Evolutionary conservation across 2,797 vertebrate genomes (phyloP), one percentile per base, ranked within the genome.

Genomic region (Oophaga sylvatica): DNA sequence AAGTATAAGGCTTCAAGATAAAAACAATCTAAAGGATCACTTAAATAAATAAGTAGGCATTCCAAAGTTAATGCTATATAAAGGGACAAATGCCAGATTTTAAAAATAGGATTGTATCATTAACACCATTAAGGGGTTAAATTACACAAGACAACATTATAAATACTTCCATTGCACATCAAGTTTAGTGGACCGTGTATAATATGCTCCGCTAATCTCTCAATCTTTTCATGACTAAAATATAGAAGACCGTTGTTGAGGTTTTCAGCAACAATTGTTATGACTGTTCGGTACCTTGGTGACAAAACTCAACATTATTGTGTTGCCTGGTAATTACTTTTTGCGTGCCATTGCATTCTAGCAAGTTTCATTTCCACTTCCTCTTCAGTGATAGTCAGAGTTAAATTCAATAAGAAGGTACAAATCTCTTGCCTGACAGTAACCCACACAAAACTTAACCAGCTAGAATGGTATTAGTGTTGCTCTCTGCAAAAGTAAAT

Each of bases 261-360:
- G 67, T 35, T 70, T 70, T 53, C 41, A 11, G 5, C 10, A n/a
- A 41, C 22, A 76, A 5, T 53, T 53, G 41, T 20, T 76, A 5
- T 76, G 41, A 71, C 29, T 59, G n/a, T 57, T 67, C 10, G 53
- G 80, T 67, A 17, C 19, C 35, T 16, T 67, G 80, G 62, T 65
- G 13, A 67, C 80, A 48, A 81, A 57, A 81, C 59, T 45, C 41
- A 81, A 45, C 20, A 53, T 65, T 56, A 26, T 53, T 7, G 19
- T 29, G 65, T 83, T 70, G 48, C 81, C 48, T 56, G 81, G n/a
- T 41, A 70, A 70, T 57, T 71, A 29, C 68, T 80, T 63, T 62
- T 60, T 80, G 57, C 45, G 45, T 63, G 79, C 60, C 10, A 45
- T 31, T 80, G 41, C 11, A 41, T 45, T 80, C 22, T 63, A 41